Conservation (phyloP, 2,113 vertebrate genomes). For the Pluvialis apricaria region DNA sequence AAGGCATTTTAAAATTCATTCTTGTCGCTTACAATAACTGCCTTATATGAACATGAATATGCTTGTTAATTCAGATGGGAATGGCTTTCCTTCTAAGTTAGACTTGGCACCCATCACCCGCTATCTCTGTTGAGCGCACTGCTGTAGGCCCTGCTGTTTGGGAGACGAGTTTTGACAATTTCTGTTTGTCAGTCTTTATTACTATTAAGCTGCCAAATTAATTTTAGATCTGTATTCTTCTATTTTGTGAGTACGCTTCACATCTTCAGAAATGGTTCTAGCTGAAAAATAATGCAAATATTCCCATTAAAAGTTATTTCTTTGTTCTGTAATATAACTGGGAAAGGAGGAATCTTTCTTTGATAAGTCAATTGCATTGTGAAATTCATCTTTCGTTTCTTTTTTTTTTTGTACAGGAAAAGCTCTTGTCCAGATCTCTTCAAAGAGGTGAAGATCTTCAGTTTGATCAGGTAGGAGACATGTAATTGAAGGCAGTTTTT, state of each 20-base stretch:
- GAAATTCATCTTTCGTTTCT: neutral
- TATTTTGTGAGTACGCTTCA: neutral
- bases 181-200: neutral
- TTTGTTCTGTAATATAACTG: neutral
- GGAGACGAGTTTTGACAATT: neutral
- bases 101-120: neutral
- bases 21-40: neutral
- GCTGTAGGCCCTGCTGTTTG: neutral
- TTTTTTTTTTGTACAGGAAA: slow-evolving; percentile 80
- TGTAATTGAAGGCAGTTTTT: neutral
- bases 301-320: neutral
- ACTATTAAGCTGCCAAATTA: neutral
- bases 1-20: neutral
- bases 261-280: neutral
- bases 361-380: neutral
- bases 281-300: neutral
- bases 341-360: neutral
- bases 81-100: neutral
- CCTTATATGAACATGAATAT: neutral
- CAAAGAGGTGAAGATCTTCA: slow-evolving; percentile 99
- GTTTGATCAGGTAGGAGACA: slow-evolving; percentile 92
- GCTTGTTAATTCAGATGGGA: neutral
- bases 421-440: slow-evolving; percentile 93
- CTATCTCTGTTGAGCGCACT: neutral
- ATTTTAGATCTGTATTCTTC: neutral